phyloP scores from a whole-genome alignment of 2,113 vertebrate species.

The Brachypodius melanocephalos region DNA sequence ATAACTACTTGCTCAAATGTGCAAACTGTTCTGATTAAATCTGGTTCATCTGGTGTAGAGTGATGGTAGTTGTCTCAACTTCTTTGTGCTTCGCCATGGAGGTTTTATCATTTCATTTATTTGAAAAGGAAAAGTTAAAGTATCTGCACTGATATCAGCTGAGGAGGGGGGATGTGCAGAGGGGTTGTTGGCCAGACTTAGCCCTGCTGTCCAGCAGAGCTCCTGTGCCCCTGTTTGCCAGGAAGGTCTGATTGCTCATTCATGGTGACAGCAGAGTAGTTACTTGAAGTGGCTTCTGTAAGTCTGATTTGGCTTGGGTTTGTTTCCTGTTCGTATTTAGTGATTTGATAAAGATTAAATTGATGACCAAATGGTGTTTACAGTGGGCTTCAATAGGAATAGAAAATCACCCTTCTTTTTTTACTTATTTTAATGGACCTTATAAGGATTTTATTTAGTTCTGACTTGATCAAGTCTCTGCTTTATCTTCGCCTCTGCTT shows the following conservation, averaged over 20 bases:
- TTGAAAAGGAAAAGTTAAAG: not conserved
- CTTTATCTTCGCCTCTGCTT: not conserved
- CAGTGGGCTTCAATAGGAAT: not conserved
- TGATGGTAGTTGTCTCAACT: not conserved
- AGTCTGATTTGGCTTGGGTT: not conserved
- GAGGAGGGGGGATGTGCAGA: too few species aligned
- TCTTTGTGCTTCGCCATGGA: not conserved
- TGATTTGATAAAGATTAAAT: not conserved
- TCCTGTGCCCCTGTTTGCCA: not conserved
- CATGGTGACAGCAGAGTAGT: not conserved
- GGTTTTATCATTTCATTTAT: not conserved
- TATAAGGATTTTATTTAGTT: not conserved
- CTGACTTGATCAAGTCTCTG: not conserved
- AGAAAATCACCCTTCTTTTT: not conserved
- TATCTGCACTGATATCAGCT: not conserved
- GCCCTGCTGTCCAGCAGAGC: not conserved
- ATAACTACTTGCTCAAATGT: not conserved
- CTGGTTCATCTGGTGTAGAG: not conserved
- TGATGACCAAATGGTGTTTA: not conserved
- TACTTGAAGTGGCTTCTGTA: not conserved
- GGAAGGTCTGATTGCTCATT: fast-evolving
- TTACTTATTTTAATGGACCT: not conserved
- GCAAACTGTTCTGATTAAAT: not conserved
- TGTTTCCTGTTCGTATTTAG: not conserved
- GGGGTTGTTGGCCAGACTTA: not conserved